phyloP scores from a whole-genome alignment of 2,113 vertebrate genomes.

The Tachuris rubrigastra region DNA sequence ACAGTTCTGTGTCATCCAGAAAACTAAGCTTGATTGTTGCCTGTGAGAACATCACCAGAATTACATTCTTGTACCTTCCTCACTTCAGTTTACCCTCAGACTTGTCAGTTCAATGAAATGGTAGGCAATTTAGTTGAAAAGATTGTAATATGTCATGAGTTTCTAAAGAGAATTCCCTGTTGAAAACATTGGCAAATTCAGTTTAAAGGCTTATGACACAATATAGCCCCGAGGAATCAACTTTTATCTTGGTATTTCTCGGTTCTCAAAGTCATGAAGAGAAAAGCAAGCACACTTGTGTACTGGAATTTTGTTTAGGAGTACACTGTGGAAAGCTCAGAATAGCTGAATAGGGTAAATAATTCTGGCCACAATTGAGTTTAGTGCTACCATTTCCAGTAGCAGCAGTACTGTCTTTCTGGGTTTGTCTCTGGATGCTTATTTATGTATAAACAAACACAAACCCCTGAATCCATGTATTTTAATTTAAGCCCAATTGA shows the following conservation, averaged over 20 bases:
- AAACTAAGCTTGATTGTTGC: neutral
- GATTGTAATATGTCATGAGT: slow-evolving; percentile 14
- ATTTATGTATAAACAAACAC: neutral
- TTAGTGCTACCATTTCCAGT: neutral
- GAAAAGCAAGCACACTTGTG: neutral
- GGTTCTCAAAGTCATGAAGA: slow-evolving; percentile 14
- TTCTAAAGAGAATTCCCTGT: slow-evolving; percentile 52
- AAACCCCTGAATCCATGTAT: neutral
- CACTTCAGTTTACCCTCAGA: neutral
- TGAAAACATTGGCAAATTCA: slow-evolving; percentile 51
- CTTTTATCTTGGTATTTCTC: slow-evolving; percentile 37
- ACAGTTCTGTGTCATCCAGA: neutral
- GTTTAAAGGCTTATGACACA: slow-evolving; percentile 41
- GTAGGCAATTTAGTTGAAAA: slow-evolving; percentile 34
- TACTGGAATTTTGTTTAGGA: neutral
- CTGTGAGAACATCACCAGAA: neutral
- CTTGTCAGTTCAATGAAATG: slow-evolving; percentile 33
- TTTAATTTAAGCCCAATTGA: neutral
- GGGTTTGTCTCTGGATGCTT: neutral
- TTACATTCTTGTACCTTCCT: neutral
- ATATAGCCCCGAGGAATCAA: slow-evolving; percentile 48
- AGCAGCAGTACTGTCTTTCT: neutral
- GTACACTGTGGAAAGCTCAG: neutral
- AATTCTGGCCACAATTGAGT: neutral
- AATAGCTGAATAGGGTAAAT: neutral